Evolutionary conservation across 2,888 invertebrate genomes (phyloP).

Genomic region (Eilema sororculum): DNA sequence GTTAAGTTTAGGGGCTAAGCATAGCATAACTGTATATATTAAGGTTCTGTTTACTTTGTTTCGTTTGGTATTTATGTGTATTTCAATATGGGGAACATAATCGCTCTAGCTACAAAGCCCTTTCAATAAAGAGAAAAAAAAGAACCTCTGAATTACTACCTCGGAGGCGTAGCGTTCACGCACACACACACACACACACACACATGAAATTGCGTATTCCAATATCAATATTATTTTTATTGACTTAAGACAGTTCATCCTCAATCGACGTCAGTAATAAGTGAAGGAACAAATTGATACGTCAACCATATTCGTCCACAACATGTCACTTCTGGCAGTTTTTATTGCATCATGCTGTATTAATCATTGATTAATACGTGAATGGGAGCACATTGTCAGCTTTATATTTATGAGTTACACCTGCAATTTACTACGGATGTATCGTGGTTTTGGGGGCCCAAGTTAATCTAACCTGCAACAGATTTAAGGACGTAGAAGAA

Average conservation of each 20-base stretch:
- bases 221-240: not conserved
- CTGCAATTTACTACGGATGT: not conserved
- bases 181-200: not conserved
- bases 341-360: slow-evolving; percentile 34
- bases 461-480: too few species aligned
- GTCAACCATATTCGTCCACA: slow-evolving; percentile 8
- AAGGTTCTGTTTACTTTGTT: too few species aligned
- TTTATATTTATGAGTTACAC: not conserved
- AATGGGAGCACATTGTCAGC: slow-evolving; percentile 23
- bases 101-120: too few species aligned
- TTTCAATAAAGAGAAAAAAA: too few species aligned
- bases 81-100: too few species aligned
- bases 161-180: not conserved
- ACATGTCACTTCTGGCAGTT: slow-evolving; percentile 3
- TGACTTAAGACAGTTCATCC: not conserved
- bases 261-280: not conserved
- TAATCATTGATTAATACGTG: slow-evolving; percentile 44
- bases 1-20: too few species aligned
- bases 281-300: not conserved
- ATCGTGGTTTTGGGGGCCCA: too few species aligned
- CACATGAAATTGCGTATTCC: not conserved
- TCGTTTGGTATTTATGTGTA: too few species aligned
- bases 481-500: too few species aligned
- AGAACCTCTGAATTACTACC: too few species aligned
- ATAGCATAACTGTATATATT: too few species aligned